Base-by-base conservation (phyloP, 2,113 vertebrate genomes). In the Lagopus leucura region DNA sequence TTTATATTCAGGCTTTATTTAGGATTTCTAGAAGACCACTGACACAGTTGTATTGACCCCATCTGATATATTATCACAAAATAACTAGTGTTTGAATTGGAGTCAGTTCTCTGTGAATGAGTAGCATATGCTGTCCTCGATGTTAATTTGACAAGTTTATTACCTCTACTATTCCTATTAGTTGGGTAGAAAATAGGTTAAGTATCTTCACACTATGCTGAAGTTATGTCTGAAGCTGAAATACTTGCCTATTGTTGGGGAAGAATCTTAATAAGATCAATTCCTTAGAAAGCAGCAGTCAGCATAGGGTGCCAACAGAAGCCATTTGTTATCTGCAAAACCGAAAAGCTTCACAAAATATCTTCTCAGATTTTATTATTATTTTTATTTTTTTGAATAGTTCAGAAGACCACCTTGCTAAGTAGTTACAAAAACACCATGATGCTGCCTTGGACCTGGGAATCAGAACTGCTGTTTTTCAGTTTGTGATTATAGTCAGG, bases 251-350 rank as follows among this genome's bases (percentile, higher is more conserved):
- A 15, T 34, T 27, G 30, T 12, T 36, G 27, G 15, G 38, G 43
- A 21, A 66, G 21, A 30, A 11, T 38, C 12, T 66, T 86, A 10
- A 54, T 11, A 36, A 27, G 28, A 70, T 21, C 5, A 36, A 63
- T 43, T 66, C 11, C 40, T 70, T 74, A 14, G 30, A 8, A 0
- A 14, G 12, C 14, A 69, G 9, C 11, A 19, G 71, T 4, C 17
- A 55, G 9, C 30, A 3, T 30, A 38, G 43, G 5, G 19, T 13
- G n/a, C 42, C 22, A 63, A 21, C 0, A 0, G 3, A 60, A 40
- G 48, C 11, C 13, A 0, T 38, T 74, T 64, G 58, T 3, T 40
- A 47, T 60, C 38, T 75, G 38, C 12, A 82, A 69, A 88, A 55
- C 85, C 43, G 1, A 7, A 69, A 91, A 76, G 22, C 11, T 79